Percentiles rank a stretch among this genome's conserved stretches.
Conservation (phyloP, 2,888 invertebrate genomes). For the Lasioglossum vierecki region DNA sequence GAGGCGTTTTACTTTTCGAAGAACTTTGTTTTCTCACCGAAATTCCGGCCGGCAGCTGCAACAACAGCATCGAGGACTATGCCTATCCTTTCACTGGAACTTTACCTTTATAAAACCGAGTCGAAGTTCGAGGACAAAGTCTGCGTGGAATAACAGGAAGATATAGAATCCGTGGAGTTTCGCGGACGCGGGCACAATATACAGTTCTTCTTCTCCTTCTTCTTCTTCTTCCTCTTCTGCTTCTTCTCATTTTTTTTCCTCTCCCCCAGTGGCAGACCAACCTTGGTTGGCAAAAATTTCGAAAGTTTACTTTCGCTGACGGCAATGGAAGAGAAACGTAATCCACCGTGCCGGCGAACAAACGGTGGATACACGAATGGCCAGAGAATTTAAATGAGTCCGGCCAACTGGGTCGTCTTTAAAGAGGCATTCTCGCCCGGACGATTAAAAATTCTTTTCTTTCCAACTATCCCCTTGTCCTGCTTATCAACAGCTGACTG, state of each 20-base stretch:
- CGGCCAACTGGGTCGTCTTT: conserved; percentile 1
- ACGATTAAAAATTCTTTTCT: conserved; percentile 6
- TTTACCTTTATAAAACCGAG: conserved; percentile 69
- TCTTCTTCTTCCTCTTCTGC: conserved; percentile 2
- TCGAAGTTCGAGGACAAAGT: conserved; percentile 65
- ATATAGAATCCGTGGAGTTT: conserved; percentile 51
- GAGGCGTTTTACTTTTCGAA: conserved; percentile 70
- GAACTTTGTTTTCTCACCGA: conserved; percentile 74
- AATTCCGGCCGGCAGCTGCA: conserved; percentile 72
- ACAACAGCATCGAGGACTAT: conserved; percentile 66
- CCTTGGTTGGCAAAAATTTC: conserved; percentile 49
- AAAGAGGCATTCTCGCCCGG: not conserved
- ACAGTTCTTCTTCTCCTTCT: not conserved
- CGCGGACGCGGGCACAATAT: conserved; percentile 33
- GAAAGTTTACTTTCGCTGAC: conserved; percentile 62
- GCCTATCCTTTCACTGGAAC: conserved; percentile 68
- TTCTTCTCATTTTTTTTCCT: not conserved
- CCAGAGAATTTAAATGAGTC: conserved; percentile 31
- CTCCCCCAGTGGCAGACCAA: conserved; percentile 15
- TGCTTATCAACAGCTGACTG: not conserved
- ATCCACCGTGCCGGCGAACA: conserved; percentile 26
- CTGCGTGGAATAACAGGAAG: conserved; percentile 59
- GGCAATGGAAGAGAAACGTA: conserved; percentile 34
- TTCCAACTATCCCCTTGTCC: not conserved
- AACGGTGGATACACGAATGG: conserved; percentile 25